These are phyloP conservation scores for Paraescarpia echinospica DNA, from an alignment of 1,140 invertebrate species.

Conservation along the genomic window DNA sequence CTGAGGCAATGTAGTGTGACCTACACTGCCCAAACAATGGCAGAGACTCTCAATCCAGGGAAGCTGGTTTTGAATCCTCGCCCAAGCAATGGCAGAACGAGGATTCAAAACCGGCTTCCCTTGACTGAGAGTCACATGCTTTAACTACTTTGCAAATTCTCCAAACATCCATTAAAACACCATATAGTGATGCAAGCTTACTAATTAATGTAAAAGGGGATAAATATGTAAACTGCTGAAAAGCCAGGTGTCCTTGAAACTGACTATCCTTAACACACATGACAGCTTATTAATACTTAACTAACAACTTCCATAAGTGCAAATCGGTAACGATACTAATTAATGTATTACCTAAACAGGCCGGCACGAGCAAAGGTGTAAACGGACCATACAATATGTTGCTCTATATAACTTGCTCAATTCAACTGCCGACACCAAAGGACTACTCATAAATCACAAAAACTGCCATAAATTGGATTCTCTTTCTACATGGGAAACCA, in stretches of 20 bases:
- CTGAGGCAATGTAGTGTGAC: too few relatives aligned
- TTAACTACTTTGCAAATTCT: not conserved
- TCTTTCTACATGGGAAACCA: not conserved
- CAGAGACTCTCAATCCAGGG: too few relatives aligned
- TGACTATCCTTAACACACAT: not conserved
- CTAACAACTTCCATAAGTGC: not conserved
- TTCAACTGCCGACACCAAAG: too few relatives aligned
- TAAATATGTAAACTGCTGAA: not conserved
- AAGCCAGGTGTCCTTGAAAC: not conserved
- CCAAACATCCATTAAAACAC: not conserved
- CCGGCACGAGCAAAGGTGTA: not conserved
- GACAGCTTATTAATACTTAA: not conserved
- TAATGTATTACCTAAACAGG: not conserved
- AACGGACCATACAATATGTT: not conserved
- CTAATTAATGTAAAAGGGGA: too few relatives aligned
- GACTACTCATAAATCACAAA: not conserved
- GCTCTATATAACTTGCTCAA: not conserved
- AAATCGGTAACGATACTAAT: not conserved
- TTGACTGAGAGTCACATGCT: too few relatives aligned
- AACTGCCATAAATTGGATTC: not conserved
- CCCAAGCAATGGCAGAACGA: too few relatives aligned
- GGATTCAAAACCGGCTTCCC: too few relatives aligned
- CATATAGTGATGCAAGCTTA: not conserved
- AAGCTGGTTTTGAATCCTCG: too few relatives aligned
- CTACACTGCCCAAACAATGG: too few relatives aligned